Conservation (phyloP, 2,113 vertebrate genomes). For the Nerophis lumbriciformis region DNA sequence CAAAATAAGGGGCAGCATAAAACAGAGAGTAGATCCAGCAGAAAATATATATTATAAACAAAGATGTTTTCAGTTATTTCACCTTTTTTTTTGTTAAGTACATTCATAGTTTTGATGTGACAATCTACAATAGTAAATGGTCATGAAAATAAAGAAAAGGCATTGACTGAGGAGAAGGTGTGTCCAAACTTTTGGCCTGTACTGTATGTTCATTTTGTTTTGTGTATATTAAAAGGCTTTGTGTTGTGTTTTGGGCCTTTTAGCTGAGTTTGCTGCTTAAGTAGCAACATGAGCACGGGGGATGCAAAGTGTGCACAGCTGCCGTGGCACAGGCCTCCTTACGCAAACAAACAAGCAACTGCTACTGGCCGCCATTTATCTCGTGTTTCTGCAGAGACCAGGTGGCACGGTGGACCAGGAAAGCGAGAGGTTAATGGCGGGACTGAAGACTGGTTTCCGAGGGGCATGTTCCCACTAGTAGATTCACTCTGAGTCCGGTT, state of each 20-base stretch:
- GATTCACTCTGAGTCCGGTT: constrained; percentile 48
- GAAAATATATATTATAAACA: too few relatives aligned
- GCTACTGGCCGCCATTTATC: constrained; percentile 44
- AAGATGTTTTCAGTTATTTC: too few relatives aligned
- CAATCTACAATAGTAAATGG: too few relatives aligned
- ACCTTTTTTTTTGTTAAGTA: too few relatives aligned
- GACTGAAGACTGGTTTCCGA: constrained; percentile 36
- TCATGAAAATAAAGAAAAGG: too few relatives aligned
- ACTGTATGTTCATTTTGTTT: neutral
- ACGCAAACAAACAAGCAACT: constrained; percentile 58
- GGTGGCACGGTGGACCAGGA: constrained; percentile 3
- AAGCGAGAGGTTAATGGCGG: constrained; percentile 40
- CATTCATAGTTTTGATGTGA: too few relatives aligned
- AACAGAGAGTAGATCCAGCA: too few relatives aligned
- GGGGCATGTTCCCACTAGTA: constrained; percentile 60
- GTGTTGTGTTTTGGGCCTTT: neutral
- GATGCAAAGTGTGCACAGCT: constrained; percentile 68
- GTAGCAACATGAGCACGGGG: constrained; percentile 30
- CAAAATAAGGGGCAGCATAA: too few relatives aligned
- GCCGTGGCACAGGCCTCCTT: constrained; percentile 43
- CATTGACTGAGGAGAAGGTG: too few relatives aligned
- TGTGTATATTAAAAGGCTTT: neutral
- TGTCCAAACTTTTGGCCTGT: too few relatives aligned
- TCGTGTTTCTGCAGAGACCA: constrained; percentile 39
- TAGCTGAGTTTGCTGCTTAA: constrained; percentile 7